A percentile compares a stretch with the other conserved stretches of the same genome.
These are phyloP conservation scores for Protonemura montana DNA, from an alignment of 2,888 invertebrate species.

Conservation along the genomic window DNA sequence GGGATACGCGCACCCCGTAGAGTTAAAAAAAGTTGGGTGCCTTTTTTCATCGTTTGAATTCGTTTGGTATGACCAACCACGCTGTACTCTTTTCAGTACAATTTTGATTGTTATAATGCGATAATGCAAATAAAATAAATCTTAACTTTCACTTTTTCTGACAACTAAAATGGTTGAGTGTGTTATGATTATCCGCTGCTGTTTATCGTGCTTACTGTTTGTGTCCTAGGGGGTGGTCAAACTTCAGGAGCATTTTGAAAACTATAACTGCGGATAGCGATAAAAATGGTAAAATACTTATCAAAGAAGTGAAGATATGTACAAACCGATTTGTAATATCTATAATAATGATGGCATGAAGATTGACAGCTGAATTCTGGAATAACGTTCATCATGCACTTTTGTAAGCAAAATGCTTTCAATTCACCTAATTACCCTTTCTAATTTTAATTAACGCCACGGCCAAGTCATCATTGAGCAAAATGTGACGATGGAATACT, in stretches of 20 bases:
- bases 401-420: not conserved
- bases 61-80: not conserved
- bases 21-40: not conserved
- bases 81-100: not conserved
- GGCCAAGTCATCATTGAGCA: not conserved
- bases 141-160: not conserved
- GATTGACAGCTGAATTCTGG: not conserved
- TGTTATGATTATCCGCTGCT: not conserved
- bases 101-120: not conserved
- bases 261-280: not conserved
- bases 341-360: not conserved
- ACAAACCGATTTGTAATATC: not conserved
- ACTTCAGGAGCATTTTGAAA: not conserved
- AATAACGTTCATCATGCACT: not conserved
- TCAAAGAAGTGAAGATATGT: not conserved
- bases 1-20: not conserved
- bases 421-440: slow-evolving; percentile 15
- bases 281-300: not conserved
- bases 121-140: not conserved
- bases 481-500: not conserved
- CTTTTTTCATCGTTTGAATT: not conserved
- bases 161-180: not conserved
- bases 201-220: not conserved
- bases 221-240: not conserved
- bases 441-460: not conserved